These are phyloP conservation scores for Masticophis lateralis DNA, from an alignment of 2,797 vertebrate species.

Conservation along the genomic window DNA sequence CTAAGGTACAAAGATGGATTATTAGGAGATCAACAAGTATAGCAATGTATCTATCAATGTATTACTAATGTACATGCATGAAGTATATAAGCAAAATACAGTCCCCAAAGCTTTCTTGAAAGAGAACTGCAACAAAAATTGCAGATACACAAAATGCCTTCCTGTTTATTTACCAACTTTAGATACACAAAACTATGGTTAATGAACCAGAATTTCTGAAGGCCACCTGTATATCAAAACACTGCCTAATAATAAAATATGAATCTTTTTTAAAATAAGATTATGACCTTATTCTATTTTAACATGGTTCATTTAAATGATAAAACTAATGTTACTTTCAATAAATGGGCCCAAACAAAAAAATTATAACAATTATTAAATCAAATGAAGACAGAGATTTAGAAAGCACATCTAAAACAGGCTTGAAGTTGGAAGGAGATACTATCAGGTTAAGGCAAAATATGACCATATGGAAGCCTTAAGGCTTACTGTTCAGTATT, in stretches of 20 bases:
- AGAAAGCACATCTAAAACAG: background rate
- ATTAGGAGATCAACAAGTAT: background rate
- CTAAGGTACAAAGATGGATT: background rate
- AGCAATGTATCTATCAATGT: background rate
- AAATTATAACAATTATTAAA: background rate
- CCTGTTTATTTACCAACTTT: background rate
- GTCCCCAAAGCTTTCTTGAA: background rate
- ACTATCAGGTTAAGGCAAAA: background rate
- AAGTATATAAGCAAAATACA: background rate
- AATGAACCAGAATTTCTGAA: background rate
- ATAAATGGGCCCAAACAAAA: slow-evolving; percentile 14
- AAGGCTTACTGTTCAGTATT: background rate
- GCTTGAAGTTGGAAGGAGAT: background rate
- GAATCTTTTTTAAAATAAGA: background rate
- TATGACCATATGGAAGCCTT: background rate
- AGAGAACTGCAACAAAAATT: background rate
- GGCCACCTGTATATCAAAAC: slow-evolving; percentile 28
- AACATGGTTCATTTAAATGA: slow-evolving; percentile 1
- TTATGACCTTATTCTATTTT: slow-evolving; percentile 21
- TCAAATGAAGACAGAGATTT: background rate
- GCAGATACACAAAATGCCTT: background rate
- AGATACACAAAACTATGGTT: background rate
- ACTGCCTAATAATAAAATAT: slow-evolving; percentile 15
- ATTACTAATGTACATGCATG: background rate
- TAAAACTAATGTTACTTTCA: background rate